Evolutionary conservation across 2,113 vertebrate species (phyloP).

Genomic region (Corythornis vintsioides): DNA sequence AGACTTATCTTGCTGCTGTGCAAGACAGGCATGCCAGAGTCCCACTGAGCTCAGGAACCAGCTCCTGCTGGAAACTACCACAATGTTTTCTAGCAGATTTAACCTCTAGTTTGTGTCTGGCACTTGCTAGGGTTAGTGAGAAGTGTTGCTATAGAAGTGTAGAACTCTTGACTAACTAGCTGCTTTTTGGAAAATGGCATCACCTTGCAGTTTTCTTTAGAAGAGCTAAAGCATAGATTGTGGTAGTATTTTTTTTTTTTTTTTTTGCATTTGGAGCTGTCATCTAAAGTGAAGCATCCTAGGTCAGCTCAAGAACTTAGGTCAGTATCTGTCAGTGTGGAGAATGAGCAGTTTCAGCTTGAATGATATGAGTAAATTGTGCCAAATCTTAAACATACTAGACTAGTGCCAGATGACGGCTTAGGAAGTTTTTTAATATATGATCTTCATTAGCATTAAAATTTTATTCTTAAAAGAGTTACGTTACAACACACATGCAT

Average conservation of each 20-base stretch:
- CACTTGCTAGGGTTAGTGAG: not conserved
- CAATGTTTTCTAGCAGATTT: slow-evolving; percentile 2
- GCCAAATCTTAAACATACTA: slow-evolving; percentile 7
- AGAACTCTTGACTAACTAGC: not conserved
- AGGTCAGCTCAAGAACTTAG: slow-evolving; percentile 5
- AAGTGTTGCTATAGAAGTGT: not conserved
- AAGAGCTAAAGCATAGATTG: not conserved
- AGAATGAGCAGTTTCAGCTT: slow-evolving; percentile 5
- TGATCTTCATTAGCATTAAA: slow-evolving; percentile 5
- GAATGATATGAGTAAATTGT: not conserved
- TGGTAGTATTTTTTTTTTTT: not conserved
- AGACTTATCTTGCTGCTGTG: not conserved
- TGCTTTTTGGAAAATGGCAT: not conserved
- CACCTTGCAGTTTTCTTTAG: not conserved
- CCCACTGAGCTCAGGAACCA: not conserved
- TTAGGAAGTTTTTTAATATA: not conserved
- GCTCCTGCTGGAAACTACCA: not conserved
- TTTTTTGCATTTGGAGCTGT: not conserved
- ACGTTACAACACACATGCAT: not conserved
- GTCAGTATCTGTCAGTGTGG: not conserved
- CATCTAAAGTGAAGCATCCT: not conserved
- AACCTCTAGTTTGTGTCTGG: slow-evolving; percentile 6
- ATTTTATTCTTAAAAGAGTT: slow-evolving; percentile 13
- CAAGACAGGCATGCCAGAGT: not conserved
- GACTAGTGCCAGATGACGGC: slow-evolving; percentile 5